Percentiles rank a stretch among this genome's conserved stretches.
Evolutionary conservation across 2,113 vertebrate genomes (phyloP).

Genomic region (Austrofundulus limnaeus): DNA sequence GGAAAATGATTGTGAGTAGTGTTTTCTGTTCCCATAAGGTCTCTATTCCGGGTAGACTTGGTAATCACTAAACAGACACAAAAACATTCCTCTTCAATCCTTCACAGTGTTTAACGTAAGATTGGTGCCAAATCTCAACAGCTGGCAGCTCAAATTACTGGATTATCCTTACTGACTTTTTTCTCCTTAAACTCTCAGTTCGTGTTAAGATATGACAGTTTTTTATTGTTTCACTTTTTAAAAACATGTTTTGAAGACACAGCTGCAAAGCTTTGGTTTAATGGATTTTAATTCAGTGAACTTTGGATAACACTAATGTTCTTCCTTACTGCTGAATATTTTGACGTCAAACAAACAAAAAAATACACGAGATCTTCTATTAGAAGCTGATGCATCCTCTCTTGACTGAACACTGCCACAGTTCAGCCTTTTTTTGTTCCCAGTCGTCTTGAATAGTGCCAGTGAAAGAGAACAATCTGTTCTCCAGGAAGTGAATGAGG

Average conservation of each 20-base stretch:
- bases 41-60: constrained; percentile 44
- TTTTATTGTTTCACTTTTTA: not conserved
- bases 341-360: constrained; percentile 3
- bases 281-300: too few relatives aligned
- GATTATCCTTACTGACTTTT: constrained; percentile 7
- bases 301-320: not conserved
- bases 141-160: constrained; percentile 61
- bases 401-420: constrained; percentile 28
- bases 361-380: not conserved
- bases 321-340: not conserved
- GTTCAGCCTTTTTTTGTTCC: constrained; percentile 16
- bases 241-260: too few relatives aligned
- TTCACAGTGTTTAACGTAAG: constrained; percentile 19
- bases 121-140: constrained; percentile 55
- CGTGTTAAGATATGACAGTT: constrained; percentile 5
- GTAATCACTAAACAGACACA: constrained; percentile 59
- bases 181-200: not conserved
- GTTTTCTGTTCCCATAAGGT: constrained; percentile 62
- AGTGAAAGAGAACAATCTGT: constrained; percentile 52
- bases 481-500: constrained; percentile 34
- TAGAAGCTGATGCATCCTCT: constrained; percentile 6
- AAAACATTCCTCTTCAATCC: constrained; percentile 43
- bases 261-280: too few relatives aligned
- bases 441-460: constrained; percentile 34
- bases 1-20: constrained; percentile 36